Conservation (phyloP, 1,140 invertebrate species). For the Choristoneura fumiferana region DNA sequence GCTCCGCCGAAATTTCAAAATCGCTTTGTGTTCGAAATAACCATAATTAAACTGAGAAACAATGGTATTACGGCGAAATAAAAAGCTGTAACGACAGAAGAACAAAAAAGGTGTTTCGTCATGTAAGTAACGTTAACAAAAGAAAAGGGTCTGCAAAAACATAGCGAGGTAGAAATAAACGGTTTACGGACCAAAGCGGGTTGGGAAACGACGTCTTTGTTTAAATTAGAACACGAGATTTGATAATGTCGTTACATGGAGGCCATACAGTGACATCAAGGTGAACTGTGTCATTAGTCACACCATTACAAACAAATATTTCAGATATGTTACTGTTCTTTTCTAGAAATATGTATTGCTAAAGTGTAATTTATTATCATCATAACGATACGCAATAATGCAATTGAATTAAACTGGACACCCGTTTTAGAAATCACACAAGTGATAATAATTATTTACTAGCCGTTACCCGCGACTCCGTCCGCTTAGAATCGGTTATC, state of each 20-base stretch:
- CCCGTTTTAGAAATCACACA: no score
- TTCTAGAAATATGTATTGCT: no score
- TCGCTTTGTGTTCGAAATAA: conserved; percentile 4
- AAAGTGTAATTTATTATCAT: no score
- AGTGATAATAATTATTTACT: no score
- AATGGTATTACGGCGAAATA: conserved; percentile 1
- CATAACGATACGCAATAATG: no score
- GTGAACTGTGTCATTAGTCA: background rate
- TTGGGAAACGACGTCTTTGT: conserved; percentile 4
- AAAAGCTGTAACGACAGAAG: conserved; percentile 8
- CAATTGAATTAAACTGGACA: no score
- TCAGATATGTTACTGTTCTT: no score
- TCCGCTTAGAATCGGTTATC: no score
- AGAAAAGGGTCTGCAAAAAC: conserved; percentile 16
- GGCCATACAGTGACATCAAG: background rate
- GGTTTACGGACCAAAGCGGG: conserved; percentile 1
- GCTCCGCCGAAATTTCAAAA: background rate
- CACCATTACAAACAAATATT: no score
- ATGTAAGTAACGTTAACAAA: conserved; percentile 1
- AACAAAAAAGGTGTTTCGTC: conserved; percentile 13
- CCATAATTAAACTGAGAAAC: conserved; percentile 4
- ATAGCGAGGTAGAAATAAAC: background rate
- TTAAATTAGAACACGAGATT: background rate
- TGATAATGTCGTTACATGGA: background rate
- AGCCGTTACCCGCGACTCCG: no score